These are phyloP conservation scores for Thymallus thymallus DNA, from an alignment of 2,113 vertebrate genomes.

Conservation along the genomic window DNA sequence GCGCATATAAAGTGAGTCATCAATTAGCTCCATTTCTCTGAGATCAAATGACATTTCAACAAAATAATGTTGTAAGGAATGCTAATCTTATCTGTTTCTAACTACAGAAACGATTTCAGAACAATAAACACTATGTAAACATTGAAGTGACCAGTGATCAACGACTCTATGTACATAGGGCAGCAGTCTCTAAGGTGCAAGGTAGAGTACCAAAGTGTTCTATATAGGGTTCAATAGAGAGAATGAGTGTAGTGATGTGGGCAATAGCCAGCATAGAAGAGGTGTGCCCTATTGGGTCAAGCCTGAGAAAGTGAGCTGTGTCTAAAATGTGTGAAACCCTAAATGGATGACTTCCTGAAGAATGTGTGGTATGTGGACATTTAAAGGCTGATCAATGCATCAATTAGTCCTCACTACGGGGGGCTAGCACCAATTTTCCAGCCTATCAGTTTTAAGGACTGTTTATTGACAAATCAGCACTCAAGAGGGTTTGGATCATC, in stretches of 20 bases:
- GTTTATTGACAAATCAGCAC: constrained; percentile 9
- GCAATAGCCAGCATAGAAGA: constrained; percentile 34
- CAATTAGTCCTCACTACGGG: constrained; percentile 54
- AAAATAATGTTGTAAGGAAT: no score
- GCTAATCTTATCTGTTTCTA: no score
- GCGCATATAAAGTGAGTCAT: no score
- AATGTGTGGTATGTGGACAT: constrained; percentile 68
- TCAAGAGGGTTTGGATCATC: not conserved
- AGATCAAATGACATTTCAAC: no score
- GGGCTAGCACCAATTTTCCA: constrained; percentile 38
- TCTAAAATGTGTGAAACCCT: constrained; percentile 62
- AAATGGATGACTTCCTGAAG: constrained; percentile 68
- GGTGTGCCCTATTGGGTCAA: constrained; percentile 60
- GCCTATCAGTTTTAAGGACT: constrained; percentile 3
- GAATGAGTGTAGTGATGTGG: constrained; percentile 18
- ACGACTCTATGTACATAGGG: no score
- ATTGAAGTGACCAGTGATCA: no score
- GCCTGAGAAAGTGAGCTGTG: constrained; percentile 38
- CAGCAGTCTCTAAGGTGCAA: no score
- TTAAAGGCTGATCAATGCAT: constrained; percentile 58
- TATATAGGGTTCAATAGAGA: not conserved
- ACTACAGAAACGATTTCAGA: no score
- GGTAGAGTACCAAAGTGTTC: no score
- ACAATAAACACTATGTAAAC: no score
- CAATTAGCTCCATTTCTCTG: no score